Evolutionary conservation across 2,797 vertebrate genomes (phyloP).

Genomic region (Apogon hyalosoma): DNA sequence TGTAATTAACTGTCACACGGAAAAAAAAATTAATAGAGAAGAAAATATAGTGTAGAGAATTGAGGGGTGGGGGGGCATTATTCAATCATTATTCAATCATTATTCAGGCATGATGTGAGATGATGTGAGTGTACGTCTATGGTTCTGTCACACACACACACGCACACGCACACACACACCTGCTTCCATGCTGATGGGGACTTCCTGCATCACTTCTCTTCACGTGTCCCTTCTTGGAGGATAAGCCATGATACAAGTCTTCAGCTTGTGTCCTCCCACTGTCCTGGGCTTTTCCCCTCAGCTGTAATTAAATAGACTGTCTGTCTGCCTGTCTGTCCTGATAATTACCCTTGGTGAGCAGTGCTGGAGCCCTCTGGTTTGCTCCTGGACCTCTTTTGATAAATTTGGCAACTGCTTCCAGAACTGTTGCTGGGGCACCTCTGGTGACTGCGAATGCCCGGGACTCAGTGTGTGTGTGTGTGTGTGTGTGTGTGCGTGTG

Average conservation of each 20-base stretch:
- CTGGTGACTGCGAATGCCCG: constrained; percentile 37
- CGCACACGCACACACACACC: constrained; percentile 8
- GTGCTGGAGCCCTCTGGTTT: constrained; percentile 39
- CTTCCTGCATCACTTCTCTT: constrained; percentile 8
- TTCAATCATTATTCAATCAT: constrained; percentile 42
- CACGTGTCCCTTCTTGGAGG: neutral
- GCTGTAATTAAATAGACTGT: constrained; percentile 65
- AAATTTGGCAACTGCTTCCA: constrained; percentile 48
- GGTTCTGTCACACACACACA: neutral
- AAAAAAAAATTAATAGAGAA: constrained; percentile 58
- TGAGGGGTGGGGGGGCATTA: neutral
- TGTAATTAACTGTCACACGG: constrained; percentile 73
- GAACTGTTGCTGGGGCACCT: constrained; percentile 40
- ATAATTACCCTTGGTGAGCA: constrained; percentile 58
- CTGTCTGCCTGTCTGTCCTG: constrained; percentile 38
- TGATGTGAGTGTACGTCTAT: neutral
- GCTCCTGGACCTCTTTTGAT: constrained; percentile 49
- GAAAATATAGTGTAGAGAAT: constrained; percentile 35
- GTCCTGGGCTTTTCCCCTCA: constrained; percentile 30
- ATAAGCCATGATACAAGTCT: neutral
- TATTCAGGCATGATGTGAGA: constrained; percentile 18
- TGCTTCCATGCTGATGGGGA: constrained; percentile 10
- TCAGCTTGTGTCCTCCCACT: constrained; percentile 24
- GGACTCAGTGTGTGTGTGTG: constrained; percentile 9
- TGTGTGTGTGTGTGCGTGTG: constrained; percentile 14